A percentile compares a stretch with the other conserved stretches of the same genome.
phyloP scores from a whole-genome alignment of 2,797 vertebrate species.

The Hoplostethus atlanticus region DNA sequence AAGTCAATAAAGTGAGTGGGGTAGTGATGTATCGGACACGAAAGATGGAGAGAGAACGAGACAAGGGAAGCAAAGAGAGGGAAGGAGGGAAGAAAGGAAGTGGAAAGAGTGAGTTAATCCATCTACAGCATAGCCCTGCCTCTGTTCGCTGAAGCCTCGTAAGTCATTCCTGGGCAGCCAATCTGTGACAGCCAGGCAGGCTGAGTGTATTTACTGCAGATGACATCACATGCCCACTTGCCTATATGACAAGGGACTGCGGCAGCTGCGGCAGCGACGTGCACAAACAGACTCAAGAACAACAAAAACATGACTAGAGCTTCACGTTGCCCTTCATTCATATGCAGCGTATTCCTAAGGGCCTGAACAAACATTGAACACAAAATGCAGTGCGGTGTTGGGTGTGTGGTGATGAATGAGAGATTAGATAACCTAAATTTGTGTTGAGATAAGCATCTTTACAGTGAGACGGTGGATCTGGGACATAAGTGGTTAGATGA shows the following conservation, averaged over 20 bases:
- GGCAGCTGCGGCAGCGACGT: conserved; percentile 52
- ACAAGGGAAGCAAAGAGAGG: conserved; percentile 35
- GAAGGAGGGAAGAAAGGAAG: conserved; percentile 19
- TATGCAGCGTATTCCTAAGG: conserved; percentile 24
- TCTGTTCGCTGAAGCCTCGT: conserved; percentile 45
- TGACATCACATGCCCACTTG: conserved; percentile 76
- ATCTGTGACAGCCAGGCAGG: conserved; percentile 62
- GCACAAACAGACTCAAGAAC: conserved; percentile 50
- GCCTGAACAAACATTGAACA: conserved; percentile 36
- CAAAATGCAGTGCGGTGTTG: conserved; percentile 29
- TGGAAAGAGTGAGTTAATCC: conserved; percentile 28
- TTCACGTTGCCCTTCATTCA: conserved; percentile 54
- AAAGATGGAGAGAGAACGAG: conserved; percentile 29
- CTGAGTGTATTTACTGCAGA: conserved; percentile 76
- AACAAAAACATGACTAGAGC: conserved; percentile 72
- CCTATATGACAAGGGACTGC: conserved; percentile 76
- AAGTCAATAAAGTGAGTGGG: conserved; percentile 32
- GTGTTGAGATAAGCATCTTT: conserved; percentile 47
- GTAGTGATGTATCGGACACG: conserved; percentile 31
- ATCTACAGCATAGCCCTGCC: conserved; percentile 16
- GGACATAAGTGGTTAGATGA: conserved; percentile 76
- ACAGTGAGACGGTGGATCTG: conserved; percentile 59
- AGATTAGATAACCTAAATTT: conserved; percentile 65
- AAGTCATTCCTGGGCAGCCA: conserved; percentile 56
- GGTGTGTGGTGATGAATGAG: conserved; percentile 5